Evolutionary conservation across 53 echinoderm and acorn worm genomes (phyloP), one percentile per base, ranked within the genome.

Genomic region (Hippasteria phrygiana): DNA sequence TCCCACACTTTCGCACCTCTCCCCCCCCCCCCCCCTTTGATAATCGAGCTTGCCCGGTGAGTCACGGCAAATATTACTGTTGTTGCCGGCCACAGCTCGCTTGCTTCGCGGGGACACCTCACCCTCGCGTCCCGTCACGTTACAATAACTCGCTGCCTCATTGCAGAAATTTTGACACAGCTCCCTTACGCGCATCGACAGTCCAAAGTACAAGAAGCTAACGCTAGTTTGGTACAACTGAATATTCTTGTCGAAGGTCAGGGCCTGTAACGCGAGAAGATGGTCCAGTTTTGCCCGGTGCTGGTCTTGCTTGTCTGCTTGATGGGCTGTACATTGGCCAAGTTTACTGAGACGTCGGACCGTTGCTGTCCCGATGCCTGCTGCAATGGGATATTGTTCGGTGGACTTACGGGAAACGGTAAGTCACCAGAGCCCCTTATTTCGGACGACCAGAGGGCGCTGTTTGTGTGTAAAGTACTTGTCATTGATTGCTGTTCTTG

Each of bases 321-420:
- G 38, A 14, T 22, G 14, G 85, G 24, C 14, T 66, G 37, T n/a
- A 70, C 36, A 27, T 6, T 47, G 10, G 85, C 69, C 14, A 69
- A 43, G 51, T 85, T 85, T 17, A 26, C 70, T 4, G 34, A 85
- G 17, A 10, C 17, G 2, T 10, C 53, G 0, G 51, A 71, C 51
- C 69, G 27, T 24, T 85, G 85, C 16, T 85, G 85, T 26, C 85
- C 85, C 1, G 85, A 85, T 16, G 24, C 40, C 0, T 85, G 85
- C 51, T 85, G 85, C 50, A 85, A 85, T 34, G 85, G 85, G 20
- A 85, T 85, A 29, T 36, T 85, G 36, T 85, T 85, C 71, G 85
- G 85, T 17, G 85, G 85, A n/a, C 53, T 85, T 0, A 85, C 85
- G 24, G 85, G 85, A 53, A 85, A 85, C 50, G 85, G 85, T 83